phyloP scores from a whole-genome alignment of 1,140 invertebrate species.

The Drosophila prosaltans region DNA sequence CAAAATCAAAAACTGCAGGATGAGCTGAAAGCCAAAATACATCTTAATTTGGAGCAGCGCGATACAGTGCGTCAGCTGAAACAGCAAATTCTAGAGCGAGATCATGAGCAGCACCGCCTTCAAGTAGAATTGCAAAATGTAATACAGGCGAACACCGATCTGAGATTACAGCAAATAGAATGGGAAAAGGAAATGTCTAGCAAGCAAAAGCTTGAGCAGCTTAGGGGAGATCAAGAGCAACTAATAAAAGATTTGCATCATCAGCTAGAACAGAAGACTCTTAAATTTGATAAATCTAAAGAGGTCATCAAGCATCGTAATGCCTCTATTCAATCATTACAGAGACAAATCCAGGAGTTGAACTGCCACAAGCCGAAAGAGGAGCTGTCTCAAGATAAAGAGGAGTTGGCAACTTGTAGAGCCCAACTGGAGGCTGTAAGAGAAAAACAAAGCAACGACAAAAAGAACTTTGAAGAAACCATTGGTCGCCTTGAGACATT shows the following conservation, averaged over 20 bases:
- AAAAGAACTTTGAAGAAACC: constrained; percentile 61
- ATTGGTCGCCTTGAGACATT: constrained; percentile 65
- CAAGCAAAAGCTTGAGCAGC: not conserved
- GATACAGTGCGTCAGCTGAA: constrained; percentile 24
- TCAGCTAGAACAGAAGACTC: constrained; percentile 55
- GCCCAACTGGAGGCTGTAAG: constrained; percentile 43
- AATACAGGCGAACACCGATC: constrained; percentile 46
- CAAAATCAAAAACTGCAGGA: constrained; percentile 28
- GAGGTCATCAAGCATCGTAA: constrained; percentile 76
- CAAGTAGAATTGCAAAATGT: constrained; percentile 46
- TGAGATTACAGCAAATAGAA: constrained; percentile 42
- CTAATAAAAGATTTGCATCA: constrained; percentile 52
- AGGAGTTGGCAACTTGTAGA: constrained; percentile 37
- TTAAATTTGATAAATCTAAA: constrained; percentile 82
- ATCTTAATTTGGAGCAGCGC: constrained; percentile 25
- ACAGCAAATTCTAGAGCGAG: constrained; percentile 39
- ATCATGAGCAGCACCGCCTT: constrained; percentile 39
- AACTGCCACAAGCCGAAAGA: constrained; percentile 21
- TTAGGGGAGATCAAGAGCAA: constrained; percentile 11
- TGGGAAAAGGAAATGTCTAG: constrained; percentile 12
- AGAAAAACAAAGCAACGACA: constrained; percentile 71
- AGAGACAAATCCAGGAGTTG: constrained; percentile 57
- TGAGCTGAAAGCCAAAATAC: constrained; percentile 38
- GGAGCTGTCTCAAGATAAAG: constrained; percentile 22
- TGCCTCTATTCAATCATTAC: constrained; percentile 73